phyloP scores from a whole-genome alignment of 2,888 invertebrate species.

The Trypoxylon attenuatum region DNA sequence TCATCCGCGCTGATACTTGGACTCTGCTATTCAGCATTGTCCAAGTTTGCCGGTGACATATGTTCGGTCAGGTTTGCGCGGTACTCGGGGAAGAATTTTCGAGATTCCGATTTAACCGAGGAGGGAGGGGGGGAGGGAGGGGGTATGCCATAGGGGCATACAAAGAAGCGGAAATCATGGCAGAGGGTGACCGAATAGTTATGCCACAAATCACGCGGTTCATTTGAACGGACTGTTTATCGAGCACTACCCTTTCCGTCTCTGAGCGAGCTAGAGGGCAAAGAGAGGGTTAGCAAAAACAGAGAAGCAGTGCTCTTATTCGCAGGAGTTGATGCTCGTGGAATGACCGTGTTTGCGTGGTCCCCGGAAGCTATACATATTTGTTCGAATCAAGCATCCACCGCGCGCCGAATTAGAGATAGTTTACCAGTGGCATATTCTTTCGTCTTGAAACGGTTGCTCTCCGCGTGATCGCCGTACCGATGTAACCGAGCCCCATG shows the following conservation, averaged over 20 bases:
- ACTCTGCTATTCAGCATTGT: too few relatives aligned
- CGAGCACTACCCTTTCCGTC: neutral
- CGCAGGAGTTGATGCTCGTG: neutral
- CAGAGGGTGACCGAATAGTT: neutral
- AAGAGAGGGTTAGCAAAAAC: conserved; percentile 1
- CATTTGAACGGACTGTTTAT: neutral
- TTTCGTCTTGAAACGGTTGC: conserved; percentile 32
- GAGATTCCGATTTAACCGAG: too few relatives aligned
- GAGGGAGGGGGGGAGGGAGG: too few relatives aligned
- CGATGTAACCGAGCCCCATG: conserved; percentile 36
- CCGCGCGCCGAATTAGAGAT: conserved; percentile 15
- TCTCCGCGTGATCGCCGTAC: conserved; percentile 49
- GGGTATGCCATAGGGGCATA: too few relatives aligned
- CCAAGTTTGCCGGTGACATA: too few relatives aligned
- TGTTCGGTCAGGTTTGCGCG: too few relatives aligned
- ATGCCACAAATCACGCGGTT: neutral
- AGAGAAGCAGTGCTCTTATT: neutral
- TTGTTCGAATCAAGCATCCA: conserved; percentile 22
- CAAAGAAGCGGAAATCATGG: neutral
- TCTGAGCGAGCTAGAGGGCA: too few relatives aligned
- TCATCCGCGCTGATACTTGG: neutral
- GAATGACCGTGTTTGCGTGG: conserved; percentile 9
- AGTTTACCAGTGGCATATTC: conserved; percentile 42
- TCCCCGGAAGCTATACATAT: conserved; percentile 26
- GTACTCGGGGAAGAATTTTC: too few relatives aligned